Evolutionary conservation across 2,113 vertebrate species (phyloP).

Genomic region (Paracanthobrama guichenoti): DNA sequence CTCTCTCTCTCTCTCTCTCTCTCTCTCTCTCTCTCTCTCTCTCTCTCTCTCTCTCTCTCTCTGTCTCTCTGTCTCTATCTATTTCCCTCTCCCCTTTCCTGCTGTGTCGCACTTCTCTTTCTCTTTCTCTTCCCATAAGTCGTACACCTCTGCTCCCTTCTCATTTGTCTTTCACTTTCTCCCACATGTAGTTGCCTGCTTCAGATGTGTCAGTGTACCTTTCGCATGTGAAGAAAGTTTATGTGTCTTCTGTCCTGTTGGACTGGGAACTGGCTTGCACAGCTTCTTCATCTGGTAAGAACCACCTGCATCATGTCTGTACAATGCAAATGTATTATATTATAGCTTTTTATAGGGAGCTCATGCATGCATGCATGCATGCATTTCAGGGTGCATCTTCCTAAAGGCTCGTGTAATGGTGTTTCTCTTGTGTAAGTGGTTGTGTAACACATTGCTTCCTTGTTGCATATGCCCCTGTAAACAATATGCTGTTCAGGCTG

Average conservation of each 20-base stretch:
- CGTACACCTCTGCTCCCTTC: constrained; percentile 4
- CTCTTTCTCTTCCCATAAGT: constrained; percentile 4
- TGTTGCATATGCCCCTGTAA: neutral
- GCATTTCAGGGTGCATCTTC: neutral
- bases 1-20: constrained; percentile 5
- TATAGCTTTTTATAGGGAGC: neutral
- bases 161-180: neutral
- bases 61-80: neutral
- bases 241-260: constrained; percentile 73
- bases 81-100: constrained; percentile 37
- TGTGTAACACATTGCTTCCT: constrained; percentile 29
- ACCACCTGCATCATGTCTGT: neutral
- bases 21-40: neutral
- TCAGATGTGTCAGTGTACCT: constrained; percentile 61
- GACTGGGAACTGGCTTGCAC: constrained; percentile 87
- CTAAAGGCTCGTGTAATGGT: neutral
- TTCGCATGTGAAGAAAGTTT: neutral
- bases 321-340: neutral
- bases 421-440: neutral
- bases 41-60: neutral
- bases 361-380: neutral
- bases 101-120: constrained; percentile 35
- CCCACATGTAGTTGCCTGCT: constrained; percentile 20
- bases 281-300: constrained; percentile 91
- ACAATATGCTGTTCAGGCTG: neutral